Percentiles rank a stretch among this genome's conserved stretches.
These are phyloP conservation scores for Dasyornis broadbenti DNA, from an alignment of 2,113 vertebrate species.

Conservation along the genomic window DNA sequence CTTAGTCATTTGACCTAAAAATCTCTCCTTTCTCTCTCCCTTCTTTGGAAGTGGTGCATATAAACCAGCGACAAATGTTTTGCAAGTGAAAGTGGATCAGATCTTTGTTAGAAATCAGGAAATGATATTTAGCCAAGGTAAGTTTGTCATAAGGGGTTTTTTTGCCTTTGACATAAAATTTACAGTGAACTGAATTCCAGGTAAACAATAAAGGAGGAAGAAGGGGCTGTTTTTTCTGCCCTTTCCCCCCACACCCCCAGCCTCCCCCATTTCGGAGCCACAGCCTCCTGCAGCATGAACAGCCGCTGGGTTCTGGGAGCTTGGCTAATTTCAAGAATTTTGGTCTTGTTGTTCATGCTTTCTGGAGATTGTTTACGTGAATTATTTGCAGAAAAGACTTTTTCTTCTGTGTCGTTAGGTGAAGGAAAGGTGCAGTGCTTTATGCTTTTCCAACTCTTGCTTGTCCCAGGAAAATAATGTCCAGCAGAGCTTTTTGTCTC, in stretches of 20 bases:
- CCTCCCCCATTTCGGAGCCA: background rate
- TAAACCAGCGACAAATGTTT: background rate
- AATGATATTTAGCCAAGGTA: background rate
- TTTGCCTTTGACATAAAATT: background rate
- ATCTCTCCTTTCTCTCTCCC: slow-evolving; percentile 37
- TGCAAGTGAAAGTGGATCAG: background rate
- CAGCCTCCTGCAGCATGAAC: background rate
- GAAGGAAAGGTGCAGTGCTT: background rate
- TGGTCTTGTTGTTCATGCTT: slow-evolving; percentile 12
- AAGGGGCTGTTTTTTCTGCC: background rate
- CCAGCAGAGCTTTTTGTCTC: background rate
- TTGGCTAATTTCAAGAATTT: background rate
- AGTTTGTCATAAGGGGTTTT: background rate
- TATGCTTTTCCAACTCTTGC: background rate
- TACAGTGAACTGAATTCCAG: background rate
- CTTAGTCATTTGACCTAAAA: slow-evolving; percentile 52
- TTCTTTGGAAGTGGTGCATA: slow-evolving; percentile 1
- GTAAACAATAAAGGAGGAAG: background rate
- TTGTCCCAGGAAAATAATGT: background rate
- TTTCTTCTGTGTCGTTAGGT: background rate
- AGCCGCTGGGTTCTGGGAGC: background rate
- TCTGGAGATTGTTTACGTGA: slow-evolving; percentile 41
- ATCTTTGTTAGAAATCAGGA: background rate
- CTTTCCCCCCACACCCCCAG: background rate
- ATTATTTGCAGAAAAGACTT: slow-evolving; percentile 22